Evolutionary conservation across 2,888 invertebrate species (phyloP), one percentile per base, ranked within the genome.

Genomic region (Lithophane semibrunnea): DNA sequence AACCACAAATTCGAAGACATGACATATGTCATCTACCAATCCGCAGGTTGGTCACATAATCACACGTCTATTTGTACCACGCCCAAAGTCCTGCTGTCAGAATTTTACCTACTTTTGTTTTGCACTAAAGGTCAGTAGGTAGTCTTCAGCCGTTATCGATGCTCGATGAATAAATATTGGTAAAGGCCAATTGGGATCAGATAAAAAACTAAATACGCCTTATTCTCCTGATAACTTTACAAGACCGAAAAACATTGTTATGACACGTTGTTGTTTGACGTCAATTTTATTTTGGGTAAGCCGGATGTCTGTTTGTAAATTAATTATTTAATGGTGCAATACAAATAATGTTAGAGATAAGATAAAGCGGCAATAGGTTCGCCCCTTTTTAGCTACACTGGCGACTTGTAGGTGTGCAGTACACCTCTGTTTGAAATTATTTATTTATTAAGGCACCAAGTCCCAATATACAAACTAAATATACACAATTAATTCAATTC

Each of bases 181-280:
- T 37, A 75, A 49, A 82, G 66, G 61, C 49, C 61, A 75, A 82
- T 63, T 49, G 47, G 18, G 12, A 75, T 81, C 60, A 61, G 29
- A 74, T 75, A 52, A 75, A 52, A 61, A 47, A 29, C 2, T 7
- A 54, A 77, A 21, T 83, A 66, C 65, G 69, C 37, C 29, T 56
- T 49, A 80, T 37, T 63, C 12, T 61, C 37, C 16, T 67, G 52
- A 49, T 83, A 82, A 69, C 80, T 68, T 29, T 68, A 42, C 0
- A 2, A 42, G 18, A 18, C 18, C 13, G 54, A 37, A 58, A 64
- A 77, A 54, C 24, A 21, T 37, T 54, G 49, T 44, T 77, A 49
- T 83, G 58, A 49, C 54, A 80, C 29, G 13, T 61, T 72, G 8
- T 21, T 52, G 24, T 54, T 78, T 79, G 79, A 84, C 68, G 81